Evolutionary conservation across 1,140 invertebrate genomes (phyloP).

Genomic region (Formica exsecta): DNA sequence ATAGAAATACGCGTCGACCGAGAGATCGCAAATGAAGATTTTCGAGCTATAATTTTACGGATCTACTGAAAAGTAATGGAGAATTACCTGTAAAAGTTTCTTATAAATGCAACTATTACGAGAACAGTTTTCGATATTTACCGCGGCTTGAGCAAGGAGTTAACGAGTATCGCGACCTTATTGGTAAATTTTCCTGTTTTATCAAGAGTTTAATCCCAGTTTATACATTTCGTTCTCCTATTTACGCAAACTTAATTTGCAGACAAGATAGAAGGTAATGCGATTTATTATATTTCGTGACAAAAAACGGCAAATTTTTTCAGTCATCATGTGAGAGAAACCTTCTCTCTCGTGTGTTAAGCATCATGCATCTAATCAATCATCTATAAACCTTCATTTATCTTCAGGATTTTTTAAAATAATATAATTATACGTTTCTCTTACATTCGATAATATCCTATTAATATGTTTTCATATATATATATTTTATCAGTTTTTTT

Average conservation of each 20-base stretch:
- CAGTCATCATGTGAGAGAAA: not conserved
- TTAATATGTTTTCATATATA: not conserved
- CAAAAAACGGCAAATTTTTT: conserved; percentile 41
- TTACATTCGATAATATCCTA: not conserved
- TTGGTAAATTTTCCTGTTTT: conserved; percentile 40
- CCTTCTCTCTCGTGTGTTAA: not conserved
- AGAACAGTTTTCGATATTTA: conserved; percentile 33
- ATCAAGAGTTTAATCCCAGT: conserved; percentile 37
- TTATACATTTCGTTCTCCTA: conserved; percentile 32
- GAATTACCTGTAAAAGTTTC: not conserved
- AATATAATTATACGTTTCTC: not conserved
- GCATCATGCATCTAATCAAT: not conserved
- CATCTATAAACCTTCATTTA: not conserved
- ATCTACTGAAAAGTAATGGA: not conserved
- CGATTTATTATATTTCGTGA: conserved; percentile 52
- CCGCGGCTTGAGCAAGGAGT: conserved; percentile 27
- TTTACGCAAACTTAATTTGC: conserved; percentile 55
- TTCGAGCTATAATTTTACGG: not conserved
- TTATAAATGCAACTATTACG: not conserved
- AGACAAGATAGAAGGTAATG: conserved; percentile 22
- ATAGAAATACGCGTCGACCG: conserved; percentile 34
- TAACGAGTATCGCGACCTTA: conserved; percentile 2
- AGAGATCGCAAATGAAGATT: conserved; percentile 4
- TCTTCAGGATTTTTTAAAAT: not conserved
- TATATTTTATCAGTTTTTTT: not conserved